Evolutionary conservation across 2,797 vertebrate species (phyloP).

Genomic region (Cuniculus paca): DNA sequence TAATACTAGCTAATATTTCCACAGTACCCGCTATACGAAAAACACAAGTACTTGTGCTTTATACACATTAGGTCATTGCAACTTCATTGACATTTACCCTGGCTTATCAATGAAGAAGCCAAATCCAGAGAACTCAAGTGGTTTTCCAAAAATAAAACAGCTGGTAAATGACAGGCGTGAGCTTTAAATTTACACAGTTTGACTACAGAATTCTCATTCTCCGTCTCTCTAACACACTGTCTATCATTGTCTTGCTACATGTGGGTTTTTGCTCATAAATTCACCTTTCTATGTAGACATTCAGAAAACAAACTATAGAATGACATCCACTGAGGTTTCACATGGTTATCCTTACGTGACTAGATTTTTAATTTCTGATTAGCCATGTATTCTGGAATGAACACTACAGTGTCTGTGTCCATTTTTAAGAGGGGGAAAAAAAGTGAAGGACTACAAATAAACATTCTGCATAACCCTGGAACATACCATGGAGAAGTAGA

Average conservation of each 20-base stretch:
- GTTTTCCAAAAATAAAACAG: slow-evolving; percentile 32
- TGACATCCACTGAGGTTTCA: slow-evolving; percentile 19
- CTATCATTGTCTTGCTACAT: background rate
- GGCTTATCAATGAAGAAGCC: background rate
- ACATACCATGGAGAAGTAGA: too few species aligned
- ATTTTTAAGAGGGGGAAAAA: background rate
- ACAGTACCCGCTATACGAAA: background rate
- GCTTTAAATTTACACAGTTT: background rate
- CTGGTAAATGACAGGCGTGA: background rate
- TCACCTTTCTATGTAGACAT: background rate
- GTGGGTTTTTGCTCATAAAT: background rate
- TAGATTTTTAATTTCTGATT: slow-evolving; percentile 13
- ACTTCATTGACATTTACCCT: background rate
- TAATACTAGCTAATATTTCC: background rate
- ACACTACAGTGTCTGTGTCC: background rate
- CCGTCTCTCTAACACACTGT: background rate
- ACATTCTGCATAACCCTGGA: background rate
- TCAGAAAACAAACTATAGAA: slow-evolving; percentile 19
- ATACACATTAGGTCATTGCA: background rate
- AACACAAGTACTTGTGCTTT: background rate
- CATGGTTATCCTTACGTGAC: background rate
- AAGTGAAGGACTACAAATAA: background rate
- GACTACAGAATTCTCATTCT: background rate
- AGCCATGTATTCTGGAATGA: background rate
- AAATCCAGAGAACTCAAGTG: background rate